Percentiles rank a stretch among this genome's conserved stretches.
phyloP scores from a whole-genome alignment of 2,113 vertebrate genomes.

The Brachypteracias leptosomus region DNA sequence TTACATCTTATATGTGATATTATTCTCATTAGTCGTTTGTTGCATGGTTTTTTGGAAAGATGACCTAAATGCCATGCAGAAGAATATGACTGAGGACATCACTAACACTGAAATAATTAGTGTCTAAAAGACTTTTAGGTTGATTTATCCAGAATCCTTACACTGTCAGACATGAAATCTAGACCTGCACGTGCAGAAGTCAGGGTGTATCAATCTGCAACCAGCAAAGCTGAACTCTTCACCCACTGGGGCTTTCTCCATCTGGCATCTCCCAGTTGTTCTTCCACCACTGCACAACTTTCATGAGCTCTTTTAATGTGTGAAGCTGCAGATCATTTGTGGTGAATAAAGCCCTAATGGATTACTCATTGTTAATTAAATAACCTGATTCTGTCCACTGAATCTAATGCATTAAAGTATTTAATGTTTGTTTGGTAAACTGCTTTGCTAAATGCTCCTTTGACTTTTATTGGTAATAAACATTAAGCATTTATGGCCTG shows the following conservation, averaged over 20 bases:
- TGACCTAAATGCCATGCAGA: neutral
- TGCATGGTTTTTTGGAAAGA: neutral
- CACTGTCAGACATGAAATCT: neutral
- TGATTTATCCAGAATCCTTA: neutral
- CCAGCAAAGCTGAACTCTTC: neutral
- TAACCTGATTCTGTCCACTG: slow-evolving; percentile 77
- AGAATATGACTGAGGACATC: neutral
- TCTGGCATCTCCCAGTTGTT: neutral
- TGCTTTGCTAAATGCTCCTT: slow-evolving; percentile 82
- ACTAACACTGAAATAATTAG: neutral
- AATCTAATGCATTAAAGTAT: slow-evolving; percentile 80
- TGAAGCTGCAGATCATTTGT: slow-evolving; percentile 70
- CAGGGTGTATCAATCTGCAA: neutral
- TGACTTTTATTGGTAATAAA: slow-evolving; percentile 86
- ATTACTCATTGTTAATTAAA: slow-evolving; percentile 81
- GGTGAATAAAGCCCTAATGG: slow-evolving; percentile 69
- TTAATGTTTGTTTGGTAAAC: slow-evolving; percentile 84
- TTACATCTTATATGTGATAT: neutral
- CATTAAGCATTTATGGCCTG: slow-evolving; percentile 84
- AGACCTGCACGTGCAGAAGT: neutral
- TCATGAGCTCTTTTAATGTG: neutral
- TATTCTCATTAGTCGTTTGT: neutral
- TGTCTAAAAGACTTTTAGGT: neutral
- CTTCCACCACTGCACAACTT: neutral
- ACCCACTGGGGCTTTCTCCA: neutral